A percentile compares a stretch with the other conserved stretches of the same genome.
These are phyloP conservation scores for Bicyclus anynana DNA, from an alignment of 1,140 invertebrate genomes.

Conservation along the genomic window DNA sequence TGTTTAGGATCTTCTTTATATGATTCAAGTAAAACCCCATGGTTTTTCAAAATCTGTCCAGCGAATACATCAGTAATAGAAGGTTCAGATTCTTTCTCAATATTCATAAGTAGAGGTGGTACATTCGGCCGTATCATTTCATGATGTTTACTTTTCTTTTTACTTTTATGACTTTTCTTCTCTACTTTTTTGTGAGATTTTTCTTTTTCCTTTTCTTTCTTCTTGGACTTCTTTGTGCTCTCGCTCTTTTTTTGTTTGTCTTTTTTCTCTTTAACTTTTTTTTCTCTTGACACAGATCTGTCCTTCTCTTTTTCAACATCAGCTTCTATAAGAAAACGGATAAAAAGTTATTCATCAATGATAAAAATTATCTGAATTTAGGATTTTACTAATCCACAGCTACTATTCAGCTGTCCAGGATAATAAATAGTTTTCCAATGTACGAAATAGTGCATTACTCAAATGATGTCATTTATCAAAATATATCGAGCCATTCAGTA, in stretches of 20 bases:
- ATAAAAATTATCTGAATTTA: conserved; percentile 8
- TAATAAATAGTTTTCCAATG: no score
- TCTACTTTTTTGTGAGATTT: conserved; percentile 51
- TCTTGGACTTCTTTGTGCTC: conserved; percentile 61
- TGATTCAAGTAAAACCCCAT: conserved; percentile 59
- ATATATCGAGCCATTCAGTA: no score
- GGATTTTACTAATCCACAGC: no score
- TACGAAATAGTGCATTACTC: no score
- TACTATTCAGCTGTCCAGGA: no score
- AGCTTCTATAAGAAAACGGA: no score
- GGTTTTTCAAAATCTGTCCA: conserved; percentile 76
- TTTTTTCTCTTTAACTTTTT: conserved; percentile 63
- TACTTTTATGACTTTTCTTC: conserved; percentile 60
- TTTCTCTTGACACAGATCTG: conserved; percentile 52
- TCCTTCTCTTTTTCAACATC: conserved; percentile 59
- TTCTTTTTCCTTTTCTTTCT: conserved; percentile 56
- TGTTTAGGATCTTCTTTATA: conserved; percentile 46
- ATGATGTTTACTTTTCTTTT: conserved; percentile 63
- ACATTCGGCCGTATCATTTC: conserved; percentile 71
- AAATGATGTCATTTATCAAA: no score
- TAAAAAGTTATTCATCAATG: no score
- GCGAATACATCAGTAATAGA: conserved; percentile 80
- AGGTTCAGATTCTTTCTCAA: conserved; percentile 74
- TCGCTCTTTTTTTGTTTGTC: conserved; percentile 58
- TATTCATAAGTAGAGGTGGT: conserved; percentile 72